A percentile compares a stretch with the other conserved stretches of the same genome.
Conservation (phyloP, 1,140 invertebrate genomes). For the Heterodera carotae region DNA sequence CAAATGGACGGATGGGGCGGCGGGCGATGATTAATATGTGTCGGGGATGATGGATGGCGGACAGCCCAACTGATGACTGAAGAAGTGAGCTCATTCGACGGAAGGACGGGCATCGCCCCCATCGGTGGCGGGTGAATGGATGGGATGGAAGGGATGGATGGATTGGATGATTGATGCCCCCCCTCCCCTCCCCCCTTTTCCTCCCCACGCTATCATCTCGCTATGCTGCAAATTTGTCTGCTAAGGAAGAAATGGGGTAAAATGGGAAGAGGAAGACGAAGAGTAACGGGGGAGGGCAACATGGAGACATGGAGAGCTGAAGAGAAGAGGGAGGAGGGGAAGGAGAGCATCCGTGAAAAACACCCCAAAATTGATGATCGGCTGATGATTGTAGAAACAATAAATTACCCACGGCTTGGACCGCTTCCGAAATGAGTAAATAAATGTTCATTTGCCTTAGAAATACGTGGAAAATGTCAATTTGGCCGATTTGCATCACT, state of each 20-base stretch:
- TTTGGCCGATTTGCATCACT: too few species aligned
- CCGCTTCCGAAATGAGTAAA: too few species aligned
- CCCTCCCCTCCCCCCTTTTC: too few species aligned
- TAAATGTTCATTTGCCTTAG: too few species aligned
- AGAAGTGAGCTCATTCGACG: background rate
- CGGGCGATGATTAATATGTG: background rate
- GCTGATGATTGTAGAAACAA: too few species aligned
- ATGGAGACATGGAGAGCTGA: background rate
- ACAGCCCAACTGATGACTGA: background rate
- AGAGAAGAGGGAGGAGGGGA: too few species aligned
- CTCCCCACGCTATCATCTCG: background rate
- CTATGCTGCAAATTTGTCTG: background rate
- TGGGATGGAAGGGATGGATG: too few species aligned
- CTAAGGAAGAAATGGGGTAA: background rate
- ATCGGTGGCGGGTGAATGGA: background rate
- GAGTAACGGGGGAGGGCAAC: background rate
- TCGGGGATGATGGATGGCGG: background rate
- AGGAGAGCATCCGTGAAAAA: background rate
- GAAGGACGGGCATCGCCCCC: background rate
- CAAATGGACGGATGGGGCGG: background rate
- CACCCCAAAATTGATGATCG: too few species aligned
- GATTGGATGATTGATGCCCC: background rate
- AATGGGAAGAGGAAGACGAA: background rate
- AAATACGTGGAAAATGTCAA: too few species aligned
- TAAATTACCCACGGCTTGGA: too few species aligned